phyloP scores from a whole-genome alignment of 2,113 vertebrate genomes.

The Rhipidura dahli region DNA sequence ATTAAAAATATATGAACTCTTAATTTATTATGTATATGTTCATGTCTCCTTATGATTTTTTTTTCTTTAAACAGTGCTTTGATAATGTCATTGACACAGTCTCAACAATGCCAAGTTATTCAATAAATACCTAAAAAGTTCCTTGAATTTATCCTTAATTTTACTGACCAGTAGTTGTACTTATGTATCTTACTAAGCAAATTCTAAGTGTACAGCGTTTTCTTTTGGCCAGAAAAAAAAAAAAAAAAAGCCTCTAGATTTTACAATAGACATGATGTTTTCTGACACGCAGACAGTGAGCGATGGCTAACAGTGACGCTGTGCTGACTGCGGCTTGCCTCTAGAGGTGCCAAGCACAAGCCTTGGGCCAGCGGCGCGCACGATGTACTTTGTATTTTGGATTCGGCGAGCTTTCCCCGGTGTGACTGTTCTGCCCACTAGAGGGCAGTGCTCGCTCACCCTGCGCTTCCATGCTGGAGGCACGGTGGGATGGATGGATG shows the following conservation, averaged over 20 bases:
- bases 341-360: not conserved
- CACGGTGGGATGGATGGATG: accelerated
- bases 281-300: not conserved
- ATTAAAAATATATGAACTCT: not conserved
- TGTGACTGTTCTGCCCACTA: not conserved
- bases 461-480: not conserved
- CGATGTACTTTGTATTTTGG: not conserved
- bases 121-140: not conserved
- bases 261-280: not conserved
- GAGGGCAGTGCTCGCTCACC: conserved; percentile 5
- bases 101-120: not conserved
- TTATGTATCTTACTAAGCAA: not conserved
- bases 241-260: not conserved
- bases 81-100: not conserved
- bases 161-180: not conserved
- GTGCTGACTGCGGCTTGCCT: not conserved
- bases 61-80: not conserved
- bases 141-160: not conserved
- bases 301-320: not conserved
- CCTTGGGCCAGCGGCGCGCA: accelerated
- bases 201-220: not conserved
- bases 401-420: not conserved
- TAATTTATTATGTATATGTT: not conserved
- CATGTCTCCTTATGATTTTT: not conserved
- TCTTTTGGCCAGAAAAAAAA: not conserved